These are phyloP conservation scores for Rhinoraja longicauda DNA, from an alignment of 2,797 vertebrate genomes.

Conservation along the genomic window DNA sequence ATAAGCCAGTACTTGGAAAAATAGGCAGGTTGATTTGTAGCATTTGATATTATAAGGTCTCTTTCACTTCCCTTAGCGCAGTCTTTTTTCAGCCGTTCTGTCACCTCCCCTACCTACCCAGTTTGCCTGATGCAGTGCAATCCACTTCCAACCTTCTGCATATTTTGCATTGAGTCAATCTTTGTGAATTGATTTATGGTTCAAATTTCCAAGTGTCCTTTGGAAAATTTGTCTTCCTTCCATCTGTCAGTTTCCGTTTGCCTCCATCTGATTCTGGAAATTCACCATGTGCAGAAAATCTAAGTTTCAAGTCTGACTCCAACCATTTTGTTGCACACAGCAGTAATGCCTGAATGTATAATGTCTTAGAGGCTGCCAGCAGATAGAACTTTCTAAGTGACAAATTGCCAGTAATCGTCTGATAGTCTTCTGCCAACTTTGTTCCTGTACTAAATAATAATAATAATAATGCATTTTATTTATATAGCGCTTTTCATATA, in stretches of 20 bases:
- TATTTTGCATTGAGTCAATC: neutral
- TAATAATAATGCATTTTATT: too few relatives aligned
- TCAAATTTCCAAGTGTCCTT: constrained; percentile 5
- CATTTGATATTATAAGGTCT: neutral
- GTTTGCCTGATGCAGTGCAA: constrained; percentile 5
- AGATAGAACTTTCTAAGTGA: neutral
- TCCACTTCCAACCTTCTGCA: neutral
- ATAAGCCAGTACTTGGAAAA: constrained; percentile 21
- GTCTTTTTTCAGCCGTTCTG: neutral
- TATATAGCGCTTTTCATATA: too few relatives aligned
- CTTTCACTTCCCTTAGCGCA: neutral
- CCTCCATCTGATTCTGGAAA: neutral
- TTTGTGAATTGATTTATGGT: neutral
- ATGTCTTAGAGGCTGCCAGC: neutral
- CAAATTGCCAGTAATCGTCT: neutral
- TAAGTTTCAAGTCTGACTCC: neutral
- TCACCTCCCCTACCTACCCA: neutral
- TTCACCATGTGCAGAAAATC: neutral
- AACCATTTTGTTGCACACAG: neutral
- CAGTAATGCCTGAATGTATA: neutral
- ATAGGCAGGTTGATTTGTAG: neutral
- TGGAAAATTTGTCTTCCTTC: neutral
- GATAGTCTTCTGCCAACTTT: neutral
- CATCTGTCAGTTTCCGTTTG: neutral
- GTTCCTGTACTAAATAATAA: neutral